A percentile compares a stretch with the other conserved stretches of the same genome.
Conservation (phyloP, 53 echinoderm and acorn worm species). For the Crossaster papposus region DNA sequence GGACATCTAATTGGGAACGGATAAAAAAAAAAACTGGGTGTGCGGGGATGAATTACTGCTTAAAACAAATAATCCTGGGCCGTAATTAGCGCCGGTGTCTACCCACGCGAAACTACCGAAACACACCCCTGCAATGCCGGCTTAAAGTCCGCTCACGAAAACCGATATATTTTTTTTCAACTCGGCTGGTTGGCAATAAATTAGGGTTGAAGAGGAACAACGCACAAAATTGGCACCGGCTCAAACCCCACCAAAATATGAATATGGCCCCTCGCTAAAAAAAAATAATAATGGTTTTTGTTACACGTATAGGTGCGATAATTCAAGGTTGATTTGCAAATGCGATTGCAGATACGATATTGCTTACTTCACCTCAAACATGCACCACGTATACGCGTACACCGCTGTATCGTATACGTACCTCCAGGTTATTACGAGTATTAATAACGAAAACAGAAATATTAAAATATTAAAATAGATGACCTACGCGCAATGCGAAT, state of each 20-base stretch:
- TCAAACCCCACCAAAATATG: not conserved
- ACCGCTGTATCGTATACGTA: too few relatives aligned
- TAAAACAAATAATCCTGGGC: constrained; percentile 20
- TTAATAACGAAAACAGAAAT: not conserved
- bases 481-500: constrained; percentile 40
- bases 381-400: too few relatives aligned
- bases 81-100: constrained; percentile 11
- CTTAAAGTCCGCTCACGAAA: not conserved
- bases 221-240: not conserved
- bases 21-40: constrained; percentile 30
- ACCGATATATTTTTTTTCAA: not conserved
- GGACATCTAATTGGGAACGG: constrained; percentile 23
- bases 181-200: not conserved
- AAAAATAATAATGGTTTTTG: not conserved
- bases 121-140: constrained; percentile 9
- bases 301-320: not conserved
- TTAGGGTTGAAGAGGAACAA: not conserved
- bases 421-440: not conserved
- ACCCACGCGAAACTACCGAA: not conserved
- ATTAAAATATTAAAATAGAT: constrained; percentile 22
- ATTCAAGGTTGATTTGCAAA: not conserved
- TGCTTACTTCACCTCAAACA: not conserved
- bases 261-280: not conserved
- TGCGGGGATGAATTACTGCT: constrained; percentile 27
- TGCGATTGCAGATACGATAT: not conserved